Evolutionary conservation across 2,113 vertebrate species (phyloP).

Genomic region (Edolisoma coerulescens): DNA sequence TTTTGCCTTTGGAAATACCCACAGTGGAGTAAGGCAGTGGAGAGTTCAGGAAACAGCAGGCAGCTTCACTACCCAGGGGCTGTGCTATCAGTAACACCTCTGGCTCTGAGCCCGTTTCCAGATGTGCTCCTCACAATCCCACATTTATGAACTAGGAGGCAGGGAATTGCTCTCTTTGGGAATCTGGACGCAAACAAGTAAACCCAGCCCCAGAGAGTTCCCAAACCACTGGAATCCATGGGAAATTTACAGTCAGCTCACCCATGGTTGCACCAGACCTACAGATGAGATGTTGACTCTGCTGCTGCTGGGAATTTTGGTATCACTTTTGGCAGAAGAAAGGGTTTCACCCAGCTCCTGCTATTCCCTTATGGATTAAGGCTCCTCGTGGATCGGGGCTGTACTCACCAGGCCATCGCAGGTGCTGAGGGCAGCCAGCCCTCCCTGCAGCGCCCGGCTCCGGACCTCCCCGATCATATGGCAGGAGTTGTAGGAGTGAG

Average conservation of each 20-base stretch:
- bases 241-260: not conserved
- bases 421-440: constrained; percentile 86
- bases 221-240: not conserved
- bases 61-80: accelerated
- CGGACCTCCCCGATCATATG: constrained; percentile 87
- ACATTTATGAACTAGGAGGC: accelerated
- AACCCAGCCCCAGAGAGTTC: not conserved
- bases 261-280: not conserved
- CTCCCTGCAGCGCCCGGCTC: constrained; percentile 54
- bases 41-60: not conserved
- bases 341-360: too few species aligned
- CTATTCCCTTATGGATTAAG: accelerated
- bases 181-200: not conserved
- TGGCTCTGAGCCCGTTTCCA: accelerated
- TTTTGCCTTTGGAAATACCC: accelerated
- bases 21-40: accelerated
- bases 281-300: accelerated
- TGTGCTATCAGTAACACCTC: accelerated
- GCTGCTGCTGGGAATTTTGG: not conserved
- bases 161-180: not conserved
- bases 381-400: accelerated
- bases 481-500: constrained; percentile 64
- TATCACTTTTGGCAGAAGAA: not conserved
- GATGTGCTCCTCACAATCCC: not conserved
- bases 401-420: constrained; percentile 91